Base-by-base conservation (phyloP, 2,888 invertebrate genomes). In the Callyntrura sp. region DNA sequence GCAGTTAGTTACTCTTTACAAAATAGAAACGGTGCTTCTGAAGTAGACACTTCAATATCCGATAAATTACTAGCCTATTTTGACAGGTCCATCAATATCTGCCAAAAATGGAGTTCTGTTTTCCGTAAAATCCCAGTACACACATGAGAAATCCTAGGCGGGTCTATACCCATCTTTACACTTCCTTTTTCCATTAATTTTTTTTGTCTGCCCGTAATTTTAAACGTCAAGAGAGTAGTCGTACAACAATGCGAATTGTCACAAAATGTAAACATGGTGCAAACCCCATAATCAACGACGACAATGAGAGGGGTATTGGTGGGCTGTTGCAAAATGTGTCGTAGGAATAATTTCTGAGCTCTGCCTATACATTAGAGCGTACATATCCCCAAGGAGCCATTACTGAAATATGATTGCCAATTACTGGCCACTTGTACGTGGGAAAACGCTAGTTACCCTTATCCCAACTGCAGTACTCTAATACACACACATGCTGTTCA, bases 21-120 rank as follows among this genome's bases (percentile, higher is more conserved):
- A n/a, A n/a, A n/a, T n/a, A n/a, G n/a, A n/a, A n/a, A n/a, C n/a
- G n/a, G n/a, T 6, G 5, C 20, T 28, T 68, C 17, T 6, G 5
- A 68, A 68, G 8, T 60, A 17, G 14, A 60, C 35, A 55, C n/a
- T 20, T 78, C 17, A 51, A 23, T 23, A 51, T 45, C 55, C 55
- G 78, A 78, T 35, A 81, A 81, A 81, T 81, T 81, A 60, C 57
- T 35, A 8, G 8, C 43, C 17, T 20, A 25, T 55, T 43, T 60
- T 78, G 83, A 85, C 83, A 90, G 84, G 87, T 90, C 90, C 90
- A 91, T 91, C 91, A 91, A 90, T 90, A 90, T 85, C 90, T 91
- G 91, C 89, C 88, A 90, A 48, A 73, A 51, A 55, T 6, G 0
- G 57, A 57, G 25, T 57, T 68, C 57, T 51, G 60, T 87, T 81